These are phyloP conservation scores for Urechis unicinctus DNA, from an alignment of 2,888 invertebrate species.

Conservation along the genomic window DNA sequence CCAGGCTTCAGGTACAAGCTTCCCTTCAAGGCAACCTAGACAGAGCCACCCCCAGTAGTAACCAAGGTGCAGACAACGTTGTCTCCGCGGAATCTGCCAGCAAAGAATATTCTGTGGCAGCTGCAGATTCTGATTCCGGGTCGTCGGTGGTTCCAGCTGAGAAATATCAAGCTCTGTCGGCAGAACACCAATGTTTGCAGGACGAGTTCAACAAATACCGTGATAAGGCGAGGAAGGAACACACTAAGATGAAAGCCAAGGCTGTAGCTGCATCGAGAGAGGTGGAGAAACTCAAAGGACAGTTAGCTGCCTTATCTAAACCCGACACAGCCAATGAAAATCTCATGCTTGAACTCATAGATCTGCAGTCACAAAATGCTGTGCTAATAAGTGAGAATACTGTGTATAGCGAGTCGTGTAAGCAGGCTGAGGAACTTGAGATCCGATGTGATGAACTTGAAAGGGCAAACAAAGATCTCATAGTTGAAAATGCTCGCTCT, in stretches of 20 bases:
- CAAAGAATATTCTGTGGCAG: neutral
- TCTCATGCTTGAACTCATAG: too few relatives aligned
- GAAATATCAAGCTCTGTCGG: neutral
- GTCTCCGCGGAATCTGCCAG: too few relatives aligned
- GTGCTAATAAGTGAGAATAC: too few relatives aligned
- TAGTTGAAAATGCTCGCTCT: too few relatives aligned
- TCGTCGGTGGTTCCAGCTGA: neutral
- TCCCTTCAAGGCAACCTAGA: too few relatives aligned
- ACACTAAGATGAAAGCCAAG: conserved; percentile 6
- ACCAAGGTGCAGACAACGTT: too few relatives aligned
- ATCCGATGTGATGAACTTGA: neutral
- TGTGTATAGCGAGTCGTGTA: too few relatives aligned
- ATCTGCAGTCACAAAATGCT: too few relatives aligned
- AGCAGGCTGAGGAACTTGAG: neutral
- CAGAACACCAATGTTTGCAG: neutral
- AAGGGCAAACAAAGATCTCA: neutral
- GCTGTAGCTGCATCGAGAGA: conserved; percentile 1
- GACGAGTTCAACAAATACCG: neutral
- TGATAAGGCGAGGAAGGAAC: conserved; percentile 7
- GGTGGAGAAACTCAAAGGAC: neutral
- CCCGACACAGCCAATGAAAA: too few relatives aligned
- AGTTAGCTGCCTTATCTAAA: too few relatives aligned
- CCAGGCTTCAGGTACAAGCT: too few relatives aligned
- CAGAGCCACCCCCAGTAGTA: too few relatives aligned
- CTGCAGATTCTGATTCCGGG: neutral